A percentile compares a stretch with the other conserved stretches of the same genome.
phyloP scores from a whole-genome alignment of 2,797 vertebrate species.

The Tenualosa ilisha region DNA sequence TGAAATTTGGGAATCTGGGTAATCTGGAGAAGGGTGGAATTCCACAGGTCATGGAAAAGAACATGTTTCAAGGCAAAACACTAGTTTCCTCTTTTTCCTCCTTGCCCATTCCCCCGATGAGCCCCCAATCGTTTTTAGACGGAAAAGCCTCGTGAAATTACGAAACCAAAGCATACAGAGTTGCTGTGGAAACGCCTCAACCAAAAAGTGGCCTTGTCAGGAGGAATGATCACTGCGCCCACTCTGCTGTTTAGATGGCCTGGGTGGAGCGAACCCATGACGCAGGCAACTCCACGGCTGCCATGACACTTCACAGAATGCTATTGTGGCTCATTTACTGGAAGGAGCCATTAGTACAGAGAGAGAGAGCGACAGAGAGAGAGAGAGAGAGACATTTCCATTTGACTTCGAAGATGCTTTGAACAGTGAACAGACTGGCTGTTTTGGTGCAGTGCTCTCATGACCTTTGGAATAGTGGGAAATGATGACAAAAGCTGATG shows the following conservation, averaged over 20 bases:
- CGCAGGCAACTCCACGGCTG: constrained; percentile 18
- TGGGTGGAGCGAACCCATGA: constrained; percentile 16
- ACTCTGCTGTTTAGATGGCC: constrained; percentile 20
- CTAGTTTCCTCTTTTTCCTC: constrained; percentile 11
- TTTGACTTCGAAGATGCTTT: constrained; percentile 13
- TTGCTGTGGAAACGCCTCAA: constrained; percentile 23
- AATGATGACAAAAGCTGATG: constrained; percentile 15
- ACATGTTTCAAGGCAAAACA: constrained; percentile 18
- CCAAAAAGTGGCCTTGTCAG: constrained; percentile 26
- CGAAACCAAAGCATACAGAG: constrained; percentile 20
- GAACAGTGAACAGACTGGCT: background rate
- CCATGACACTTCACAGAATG: constrained; percentile 26
- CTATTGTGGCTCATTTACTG: constrained; percentile 24
- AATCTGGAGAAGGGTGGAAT: background rate
- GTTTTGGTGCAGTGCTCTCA: constrained; percentile 16
- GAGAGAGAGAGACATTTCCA: constrained; percentile 1
- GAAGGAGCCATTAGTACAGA: constrained; percentile 16
- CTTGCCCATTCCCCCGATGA: background rate
- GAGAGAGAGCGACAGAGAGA: constrained; percentile 21
- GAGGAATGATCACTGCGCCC: constrained; percentile 21
- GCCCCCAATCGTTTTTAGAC: constrained; percentile 21
- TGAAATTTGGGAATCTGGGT: background rate
- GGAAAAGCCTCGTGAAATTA: constrained; percentile 19
- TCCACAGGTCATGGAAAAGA: constrained; percentile 20
- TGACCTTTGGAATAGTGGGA: constrained; percentile 19